Evolutionary conservation across 2,113 vertebrate species (phyloP).

Genomic region (Hypocryptadius cinnamomeus): DNA sequence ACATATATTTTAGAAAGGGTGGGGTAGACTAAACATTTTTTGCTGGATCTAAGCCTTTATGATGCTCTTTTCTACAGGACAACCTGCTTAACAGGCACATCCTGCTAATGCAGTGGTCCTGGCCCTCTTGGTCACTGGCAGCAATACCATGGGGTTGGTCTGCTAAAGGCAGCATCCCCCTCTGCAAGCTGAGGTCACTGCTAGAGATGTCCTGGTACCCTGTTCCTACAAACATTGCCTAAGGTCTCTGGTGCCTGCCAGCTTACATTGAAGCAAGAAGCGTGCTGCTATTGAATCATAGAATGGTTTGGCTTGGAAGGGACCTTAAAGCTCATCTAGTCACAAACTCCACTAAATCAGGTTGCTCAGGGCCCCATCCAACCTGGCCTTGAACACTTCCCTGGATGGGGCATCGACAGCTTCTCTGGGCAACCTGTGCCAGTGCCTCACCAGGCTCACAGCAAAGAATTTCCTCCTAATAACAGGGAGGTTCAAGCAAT

Average conservation of each 20-base stretch:
- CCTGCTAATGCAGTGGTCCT: neutral
- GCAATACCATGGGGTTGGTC: neutral
- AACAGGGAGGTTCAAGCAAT: neutral
- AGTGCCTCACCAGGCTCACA: neutral
- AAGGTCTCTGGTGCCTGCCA: accelerated
- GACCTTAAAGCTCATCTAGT: neutral
- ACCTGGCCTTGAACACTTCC: neutral
- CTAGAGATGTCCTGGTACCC: neutral
- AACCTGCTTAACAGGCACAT: neutral
- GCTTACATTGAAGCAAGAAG: neutral
- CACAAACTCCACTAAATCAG: neutral
- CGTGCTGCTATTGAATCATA: neutral
- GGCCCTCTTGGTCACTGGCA: neutral
- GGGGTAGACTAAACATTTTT: neutral
- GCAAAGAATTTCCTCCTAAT: neutral
- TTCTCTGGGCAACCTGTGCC: neutral
- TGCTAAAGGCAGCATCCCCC: neutral
- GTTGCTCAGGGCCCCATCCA: neutral
- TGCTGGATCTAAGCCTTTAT: neutral
- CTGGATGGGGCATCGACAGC: neutral
- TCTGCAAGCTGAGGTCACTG: neutral
- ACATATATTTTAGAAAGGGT: neutral
- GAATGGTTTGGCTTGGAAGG: neutral
- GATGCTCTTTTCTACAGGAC: neutral
- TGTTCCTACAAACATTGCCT: neutral